Evolutionary conservation across 2,797 vertebrate genomes (phyloP).

Genomic region (Gymnothorax javanicus): DNA sequence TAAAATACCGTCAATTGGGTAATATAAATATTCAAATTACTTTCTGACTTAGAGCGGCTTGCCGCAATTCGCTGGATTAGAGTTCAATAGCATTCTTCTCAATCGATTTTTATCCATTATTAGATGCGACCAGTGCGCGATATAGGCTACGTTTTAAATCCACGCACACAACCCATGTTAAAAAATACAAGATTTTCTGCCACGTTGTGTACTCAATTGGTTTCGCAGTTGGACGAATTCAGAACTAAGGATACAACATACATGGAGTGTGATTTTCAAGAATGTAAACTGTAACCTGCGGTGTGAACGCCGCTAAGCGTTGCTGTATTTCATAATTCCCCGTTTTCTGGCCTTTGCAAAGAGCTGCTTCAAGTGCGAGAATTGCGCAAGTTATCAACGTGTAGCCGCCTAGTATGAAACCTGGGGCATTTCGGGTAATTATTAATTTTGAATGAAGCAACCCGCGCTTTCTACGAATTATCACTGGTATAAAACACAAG

Average conservation of each 20-base stretch:
- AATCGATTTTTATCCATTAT: neutral
- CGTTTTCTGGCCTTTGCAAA: slow-evolving; percentile 3
- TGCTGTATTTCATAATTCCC: neutral
- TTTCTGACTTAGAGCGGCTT: neutral
- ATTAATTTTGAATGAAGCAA: slow-evolving; percentile 31
- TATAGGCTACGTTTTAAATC: neutral
- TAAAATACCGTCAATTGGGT: neutral
- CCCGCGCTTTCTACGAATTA: slow-evolving; percentile 28
- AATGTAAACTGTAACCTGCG: slow-evolving; percentile 2
- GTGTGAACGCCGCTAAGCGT: neutral
- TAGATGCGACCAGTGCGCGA: neutral
- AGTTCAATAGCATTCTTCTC: neutral
- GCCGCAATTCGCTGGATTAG: neutral
- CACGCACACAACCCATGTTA: neutral
- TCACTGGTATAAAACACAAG: neutral
- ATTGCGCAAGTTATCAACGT: slow-evolving; percentile 1
- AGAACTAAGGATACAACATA: neutral
- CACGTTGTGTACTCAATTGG: neutral
- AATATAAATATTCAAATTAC: neutral
- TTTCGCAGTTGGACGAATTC: neutral
- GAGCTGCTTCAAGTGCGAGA: neutral
- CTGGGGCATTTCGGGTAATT: slow-evolving; percentile 23
- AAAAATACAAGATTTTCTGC: neutral
- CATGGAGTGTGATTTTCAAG: slow-evolving; percentile 5
- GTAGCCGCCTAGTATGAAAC: slow-evolving; percentile 14